A percentile compares a stretch with the other conserved stretches of the same genome.
Evolutionary conservation across 2,113 vertebrate genomes (phyloP).

Genomic region (Nymphicus hollandicus): DNA sequence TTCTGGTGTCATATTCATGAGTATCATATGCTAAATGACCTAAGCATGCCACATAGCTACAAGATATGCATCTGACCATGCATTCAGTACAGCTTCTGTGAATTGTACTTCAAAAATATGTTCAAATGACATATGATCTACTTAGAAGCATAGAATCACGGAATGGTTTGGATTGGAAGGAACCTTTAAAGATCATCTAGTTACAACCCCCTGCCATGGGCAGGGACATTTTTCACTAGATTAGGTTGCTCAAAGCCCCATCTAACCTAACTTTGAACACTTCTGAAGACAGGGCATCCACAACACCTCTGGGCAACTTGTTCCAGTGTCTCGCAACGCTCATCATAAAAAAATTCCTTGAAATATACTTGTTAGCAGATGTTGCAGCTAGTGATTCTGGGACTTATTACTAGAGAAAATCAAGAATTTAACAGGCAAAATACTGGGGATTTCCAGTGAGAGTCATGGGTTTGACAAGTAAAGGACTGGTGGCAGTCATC

Average conservation of each 20-base stretch:
- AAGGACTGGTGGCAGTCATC: background rate
- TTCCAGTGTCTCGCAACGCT: background rate
- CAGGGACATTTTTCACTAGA: background rate
- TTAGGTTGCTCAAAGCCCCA: background rate
- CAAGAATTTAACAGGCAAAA: background rate
- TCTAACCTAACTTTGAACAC: background rate
- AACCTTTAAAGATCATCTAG: background rate
- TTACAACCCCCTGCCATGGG: background rate
- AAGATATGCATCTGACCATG: background rate
- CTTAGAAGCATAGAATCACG: background rate
- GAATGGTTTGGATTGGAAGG: background rate
- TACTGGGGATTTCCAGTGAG: background rate
- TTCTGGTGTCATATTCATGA: background rate
- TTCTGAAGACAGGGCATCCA: background rate
- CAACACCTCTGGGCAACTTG: background rate
- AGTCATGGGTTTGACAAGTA: background rate
- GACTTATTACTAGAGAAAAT: background rate
- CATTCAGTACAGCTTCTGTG: background rate
- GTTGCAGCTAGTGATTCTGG: background rate
- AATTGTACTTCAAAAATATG: background rate
- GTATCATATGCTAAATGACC: rapidly evolving
- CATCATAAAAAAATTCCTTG: background rate
- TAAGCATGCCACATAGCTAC: background rate
- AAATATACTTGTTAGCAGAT: background rate
- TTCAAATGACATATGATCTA: background rate